phyloP scores from a whole-genome alignment of 1,140 invertebrate genomes.

The Halictus rubicundus region DNA sequence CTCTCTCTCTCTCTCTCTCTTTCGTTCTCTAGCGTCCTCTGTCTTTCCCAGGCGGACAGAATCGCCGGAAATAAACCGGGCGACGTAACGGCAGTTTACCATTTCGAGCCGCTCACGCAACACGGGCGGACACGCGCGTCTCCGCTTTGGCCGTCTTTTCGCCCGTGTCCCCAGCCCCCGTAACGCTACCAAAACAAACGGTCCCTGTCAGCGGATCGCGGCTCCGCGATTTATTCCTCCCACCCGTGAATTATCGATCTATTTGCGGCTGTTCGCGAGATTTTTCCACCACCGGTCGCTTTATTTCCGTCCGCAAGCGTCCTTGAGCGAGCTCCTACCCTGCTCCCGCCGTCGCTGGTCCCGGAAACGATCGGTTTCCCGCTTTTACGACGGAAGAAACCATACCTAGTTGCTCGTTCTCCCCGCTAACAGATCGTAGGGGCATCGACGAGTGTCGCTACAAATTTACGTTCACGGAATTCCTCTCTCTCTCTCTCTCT shows the following conservation, averaged over 20 bases:
- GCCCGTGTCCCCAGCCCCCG: neutral
- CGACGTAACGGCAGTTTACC: neutral
- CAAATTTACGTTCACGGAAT: neutral
- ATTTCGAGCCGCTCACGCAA: neutral
- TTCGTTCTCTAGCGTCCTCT: neutral
- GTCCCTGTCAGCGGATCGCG: slow-evolving; percentile 26
- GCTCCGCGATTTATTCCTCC: slow-evolving; percentile 17
- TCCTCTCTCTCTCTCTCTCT: no score
- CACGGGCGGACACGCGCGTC: neutral
- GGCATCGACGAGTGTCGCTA: neutral
- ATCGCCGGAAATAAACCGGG: slow-evolving; percentile 8
- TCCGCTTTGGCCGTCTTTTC: slow-evolving; percentile 20
- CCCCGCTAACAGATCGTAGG: no score
- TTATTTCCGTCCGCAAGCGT: slow-evolving; percentile 5
- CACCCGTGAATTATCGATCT: slow-evolving; percentile 30
- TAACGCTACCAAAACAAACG: slow-evolving; percentile 48
- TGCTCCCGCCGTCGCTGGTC: no score
- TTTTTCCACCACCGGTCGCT: neutral
- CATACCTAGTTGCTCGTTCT: no score
- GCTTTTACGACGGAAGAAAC: no score
- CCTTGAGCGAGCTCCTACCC: neutral
- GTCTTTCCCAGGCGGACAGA: neutral
- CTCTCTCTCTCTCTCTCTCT: no score
- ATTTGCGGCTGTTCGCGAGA: slow-evolving; percentile 11
- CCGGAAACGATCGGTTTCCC: neutral